A percentile compares a stretch with the other conserved stretches of the same genome.
phyloP scores from a whole-genome alignment of 2,888 invertebrate species.

The Hypercompe scribonia region DNA sequence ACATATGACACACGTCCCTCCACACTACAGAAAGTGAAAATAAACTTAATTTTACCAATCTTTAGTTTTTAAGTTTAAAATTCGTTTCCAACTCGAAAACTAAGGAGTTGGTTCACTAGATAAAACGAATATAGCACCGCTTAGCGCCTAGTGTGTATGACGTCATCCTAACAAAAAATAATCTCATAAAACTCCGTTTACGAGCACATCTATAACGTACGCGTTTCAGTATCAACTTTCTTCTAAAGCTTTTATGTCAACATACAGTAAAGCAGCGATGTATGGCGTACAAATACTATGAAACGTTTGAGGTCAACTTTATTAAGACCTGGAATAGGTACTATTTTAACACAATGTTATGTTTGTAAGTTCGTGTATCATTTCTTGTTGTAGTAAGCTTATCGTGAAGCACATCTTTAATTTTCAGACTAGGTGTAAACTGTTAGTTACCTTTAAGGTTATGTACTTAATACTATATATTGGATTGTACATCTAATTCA shows the following conservation, averaged over 20 bases:
- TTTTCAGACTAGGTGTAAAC: background rate
- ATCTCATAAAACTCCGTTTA: slow-evolving; percentile 54
- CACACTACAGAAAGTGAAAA: no score
- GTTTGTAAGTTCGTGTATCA: slow-evolving; percentile 38
- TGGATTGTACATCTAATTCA: no score
- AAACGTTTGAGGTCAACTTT: slow-evolving; percentile 36
- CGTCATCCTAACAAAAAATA: slow-evolving; percentile 36
- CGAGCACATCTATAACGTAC: slow-evolving; percentile 49
- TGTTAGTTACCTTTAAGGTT: background rate
- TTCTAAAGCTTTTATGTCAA: slow-evolving; percentile 27
- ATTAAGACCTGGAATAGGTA: slow-evolving; percentile 41
- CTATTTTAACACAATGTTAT: slow-evolving; percentile 46
- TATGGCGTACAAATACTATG: slow-evolving; percentile 40
- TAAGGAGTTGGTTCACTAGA: no score
- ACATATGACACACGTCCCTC: no score
- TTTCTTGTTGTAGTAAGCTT: slow-evolving; percentile 47
- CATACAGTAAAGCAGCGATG: slow-evolving; percentile 39
- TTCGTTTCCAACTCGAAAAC: no score
- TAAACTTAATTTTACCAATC: no score
- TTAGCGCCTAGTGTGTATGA: background rate
- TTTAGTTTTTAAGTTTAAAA: no score
- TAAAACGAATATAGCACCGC: background rate
- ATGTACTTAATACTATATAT: background rate
- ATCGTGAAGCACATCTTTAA: slow-evolving; percentile 17
- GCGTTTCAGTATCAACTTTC: slow-evolving; percentile 48